Base-by-base conservation (phyloP, 2,888 invertebrate species). In the Polydrusus pterygomalis region DNA sequence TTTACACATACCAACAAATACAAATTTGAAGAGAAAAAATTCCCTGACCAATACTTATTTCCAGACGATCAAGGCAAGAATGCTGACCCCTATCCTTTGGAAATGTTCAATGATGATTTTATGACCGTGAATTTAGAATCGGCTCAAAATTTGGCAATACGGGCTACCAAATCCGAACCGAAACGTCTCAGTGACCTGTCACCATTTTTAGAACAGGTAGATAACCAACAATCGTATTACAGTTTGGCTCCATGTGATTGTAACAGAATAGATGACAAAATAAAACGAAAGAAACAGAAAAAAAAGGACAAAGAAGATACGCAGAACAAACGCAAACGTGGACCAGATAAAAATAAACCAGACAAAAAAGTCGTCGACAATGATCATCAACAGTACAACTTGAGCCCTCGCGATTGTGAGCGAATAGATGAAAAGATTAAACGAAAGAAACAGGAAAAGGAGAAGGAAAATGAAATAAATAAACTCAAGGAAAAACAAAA, bases 21-120 rank as follows among this genome's bases (percentile, higher is more conserved):
- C 49, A 78, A 76, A 17, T 78, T 76, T 18, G 78, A 78, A 25
- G 60, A 75, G 5, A 78, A 78, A 18, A 34, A 70, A 38, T 25
- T 9, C 2, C 25, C 49, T 1, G 78, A 78, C 13, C 17, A 64
- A 9, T 78, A 78, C 38, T 13, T 40, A 10, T 72, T 75, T 54
- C 6, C 6, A 20, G 62, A 68, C 11, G 67, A 73, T 10, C 18
- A 15, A 17, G 13, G 17, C n/a, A 43, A 18, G 15, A 10, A 13
- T 6, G 0, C 6, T 8, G 77, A 77, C 45, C 74, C 74, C 0
- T 77, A 77, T 56, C 77, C 77, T 1, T 25, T 77, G 38, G 74
- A 77, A 25, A 74, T 77, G 77, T 77, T 77, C 25, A 11, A 70
- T 2, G 77, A 77, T 8, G 74, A 77, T 40, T 15, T 38, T 3